Conservation (phyloP, 2,888 invertebrate genomes). For the Brachyptera putata region DNA sequence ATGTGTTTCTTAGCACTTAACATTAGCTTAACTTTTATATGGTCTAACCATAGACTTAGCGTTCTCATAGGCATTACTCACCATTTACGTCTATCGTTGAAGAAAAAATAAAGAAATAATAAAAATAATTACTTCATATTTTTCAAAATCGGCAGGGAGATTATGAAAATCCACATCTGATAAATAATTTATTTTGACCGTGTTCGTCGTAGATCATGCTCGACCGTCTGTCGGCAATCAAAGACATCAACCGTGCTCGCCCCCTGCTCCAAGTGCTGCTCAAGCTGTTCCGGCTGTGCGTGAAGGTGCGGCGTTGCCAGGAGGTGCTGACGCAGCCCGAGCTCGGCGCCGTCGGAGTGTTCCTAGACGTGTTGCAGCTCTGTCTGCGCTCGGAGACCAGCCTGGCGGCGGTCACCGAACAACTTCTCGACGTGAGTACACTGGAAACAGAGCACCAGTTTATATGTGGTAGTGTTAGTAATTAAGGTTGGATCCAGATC, state of each 20-base stretch:
- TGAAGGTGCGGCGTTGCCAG: slow-evolving; percentile 86
- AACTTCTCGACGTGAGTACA: slow-evolving; percentile 68
- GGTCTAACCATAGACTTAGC: no score
- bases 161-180: background rate
- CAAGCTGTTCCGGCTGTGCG: slow-evolving; percentile 83
- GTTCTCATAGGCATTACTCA: no score
- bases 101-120: no score
- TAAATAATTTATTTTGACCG: background rate
- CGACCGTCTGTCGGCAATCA: slow-evolving; percentile 77
- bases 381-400: slow-evolving; percentile 63
- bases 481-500: no score
- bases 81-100: no score
- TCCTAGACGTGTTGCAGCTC: slow-evolving; percentile 79
- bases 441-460: no score
- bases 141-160: no score
- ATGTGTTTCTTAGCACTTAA: no score
- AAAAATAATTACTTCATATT: no score
- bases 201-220: slow-evolving; percentile 65
- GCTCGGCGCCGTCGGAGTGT: slow-evolving; percentile 74
- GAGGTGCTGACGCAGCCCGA: slow-evolving; percentile 83
- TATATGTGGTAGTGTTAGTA: no score
- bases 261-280: slow-evolving; percentile 84
- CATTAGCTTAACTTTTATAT: no score
- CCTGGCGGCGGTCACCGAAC: slow-evolving; percentile 79
- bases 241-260: slow-evolving; percentile 80